phyloP scores from a whole-genome alignment of 2,888 invertebrate genomes.

The Tetranychus piercei region DNA sequence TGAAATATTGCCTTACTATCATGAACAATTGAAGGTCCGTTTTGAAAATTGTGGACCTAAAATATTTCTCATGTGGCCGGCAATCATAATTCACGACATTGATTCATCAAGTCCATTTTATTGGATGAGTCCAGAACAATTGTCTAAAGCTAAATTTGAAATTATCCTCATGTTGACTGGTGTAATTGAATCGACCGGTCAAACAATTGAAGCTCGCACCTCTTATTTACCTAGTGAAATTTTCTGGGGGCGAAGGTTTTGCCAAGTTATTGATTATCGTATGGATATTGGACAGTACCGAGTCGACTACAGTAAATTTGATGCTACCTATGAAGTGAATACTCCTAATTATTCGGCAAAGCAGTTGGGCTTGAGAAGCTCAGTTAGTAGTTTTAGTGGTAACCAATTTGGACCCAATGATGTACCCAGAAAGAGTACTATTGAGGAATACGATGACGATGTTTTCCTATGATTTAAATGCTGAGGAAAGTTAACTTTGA shows the following conservation, averaged over 20 bases:
- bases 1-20: slow-evolving; percentile 78
- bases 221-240: slow-evolving; percentile 72
- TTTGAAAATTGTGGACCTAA: slow-evolving; percentile 69
- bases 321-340: slow-evolving; percentile 78
- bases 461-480: background rate
- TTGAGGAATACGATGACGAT: background rate
- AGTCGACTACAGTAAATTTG: slow-evolving; percentile 75
- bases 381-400: background rate
- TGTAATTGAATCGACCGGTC: slow-evolving; percentile 30
- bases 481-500: too few species aligned
- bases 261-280: slow-evolving; percentile 54
- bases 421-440: background rate
- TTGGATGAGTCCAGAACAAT: slow-evolving; percentile 72
- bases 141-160: slow-evolving; percentile 77
- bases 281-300: slow-evolving; percentile 47
- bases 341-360: slow-evolving; percentile 67
- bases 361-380: background rate
- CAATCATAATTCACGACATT: slow-evolving; percentile 87
- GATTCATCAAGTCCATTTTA: slow-evolving; percentile 76
- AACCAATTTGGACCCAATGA: background rate
- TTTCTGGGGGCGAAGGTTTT: slow-evolving; percentile 67
- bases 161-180: slow-evolving; percentile 90
- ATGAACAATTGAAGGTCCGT: slow-evolving; percentile 42
- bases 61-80: slow-evolving; percentile 95
- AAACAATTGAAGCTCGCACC: slow-evolving; percentile 35